These are phyloP conservation scores for Penaeus monodon DNA, from an alignment of 2,888 invertebrate genomes.

Conservation along the genomic window DNA sequence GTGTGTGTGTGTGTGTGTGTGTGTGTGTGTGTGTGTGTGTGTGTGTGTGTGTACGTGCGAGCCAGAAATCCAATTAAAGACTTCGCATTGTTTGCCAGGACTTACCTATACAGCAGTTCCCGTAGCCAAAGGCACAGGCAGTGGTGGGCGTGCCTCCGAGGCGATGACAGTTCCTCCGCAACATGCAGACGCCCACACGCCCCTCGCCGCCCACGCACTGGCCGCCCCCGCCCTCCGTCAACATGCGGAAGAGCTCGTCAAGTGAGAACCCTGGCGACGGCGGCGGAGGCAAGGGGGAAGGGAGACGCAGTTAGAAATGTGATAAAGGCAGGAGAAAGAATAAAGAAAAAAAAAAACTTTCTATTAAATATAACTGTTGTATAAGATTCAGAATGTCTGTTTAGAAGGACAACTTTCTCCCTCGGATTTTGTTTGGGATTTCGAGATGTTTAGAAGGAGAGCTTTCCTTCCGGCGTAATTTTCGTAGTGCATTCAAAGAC, in stretches of 20 bases:
- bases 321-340: background rate
- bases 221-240: slow-evolving; percentile 24
- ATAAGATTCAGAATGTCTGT: too few relatives aligned
- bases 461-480: too few relatives aligned
- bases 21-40: too few relatives aligned
- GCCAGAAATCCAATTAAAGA: background rate
- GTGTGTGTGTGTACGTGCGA: background rate
- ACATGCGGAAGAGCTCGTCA: slow-evolving; percentile 30
- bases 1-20: too few relatives aligned
- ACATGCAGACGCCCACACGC: slow-evolving; percentile 41
- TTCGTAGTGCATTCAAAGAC: too few relatives aligned
- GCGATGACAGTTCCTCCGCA: slow-evolving; percentile 12
- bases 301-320: background rate
- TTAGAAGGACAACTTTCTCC: too few relatives aligned
- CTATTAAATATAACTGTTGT: too few relatives aligned
- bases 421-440: too few relatives aligned
- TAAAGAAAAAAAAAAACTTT: background rate
- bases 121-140: slow-evolving; percentile 30
- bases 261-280: slow-evolving; percentile 26
- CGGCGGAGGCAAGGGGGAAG: background rate
- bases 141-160: slow-evolving; percentile 31
- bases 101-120: slow-evolving; percentile 46
- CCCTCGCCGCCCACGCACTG: slow-evolving; percentile 38
- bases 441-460: too few relatives aligned
- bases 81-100: background rate